Conservation (phyloP, 2,113 vertebrate genomes). For the Thermophis baileyi region DNA sequence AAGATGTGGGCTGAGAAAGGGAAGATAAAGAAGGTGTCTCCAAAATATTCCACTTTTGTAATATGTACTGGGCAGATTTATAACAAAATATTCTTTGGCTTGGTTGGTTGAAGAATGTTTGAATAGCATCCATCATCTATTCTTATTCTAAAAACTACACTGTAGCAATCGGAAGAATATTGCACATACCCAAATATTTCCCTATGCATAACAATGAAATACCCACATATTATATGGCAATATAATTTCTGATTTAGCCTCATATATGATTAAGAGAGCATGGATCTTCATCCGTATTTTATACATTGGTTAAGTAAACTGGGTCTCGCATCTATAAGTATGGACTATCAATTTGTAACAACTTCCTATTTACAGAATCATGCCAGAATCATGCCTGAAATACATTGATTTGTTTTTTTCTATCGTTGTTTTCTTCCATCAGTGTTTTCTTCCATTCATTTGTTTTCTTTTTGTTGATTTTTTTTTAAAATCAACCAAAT, state of each 20-base stretch:
- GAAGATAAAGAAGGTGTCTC: constrained; percentile 26
- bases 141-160: background rate
- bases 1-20: background rate
- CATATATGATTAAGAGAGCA: background rate
- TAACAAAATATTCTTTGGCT: background rate
- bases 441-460: no score
- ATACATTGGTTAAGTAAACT: background rate
- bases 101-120: background rate
- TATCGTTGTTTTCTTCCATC: no score
- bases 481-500: background rate
- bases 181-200: background rate
- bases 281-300: background rate
- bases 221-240: background rate
- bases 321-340: background rate
- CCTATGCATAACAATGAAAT: background rate
- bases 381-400: background rate
- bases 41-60: constrained; percentile 13
- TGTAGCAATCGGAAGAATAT: background rate
- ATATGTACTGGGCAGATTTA: constrained; percentile 1
- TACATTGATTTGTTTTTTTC: no score
- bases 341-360: background rate
- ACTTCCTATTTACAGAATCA: background rate
- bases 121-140: background rate
- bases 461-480: background rate
- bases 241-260: background rate